Evolutionary conservation across 2,113 vertebrate species (phyloP), one percentile per base, ranked within the genome.

Genomic region (Turdus rufiventris): DNA sequence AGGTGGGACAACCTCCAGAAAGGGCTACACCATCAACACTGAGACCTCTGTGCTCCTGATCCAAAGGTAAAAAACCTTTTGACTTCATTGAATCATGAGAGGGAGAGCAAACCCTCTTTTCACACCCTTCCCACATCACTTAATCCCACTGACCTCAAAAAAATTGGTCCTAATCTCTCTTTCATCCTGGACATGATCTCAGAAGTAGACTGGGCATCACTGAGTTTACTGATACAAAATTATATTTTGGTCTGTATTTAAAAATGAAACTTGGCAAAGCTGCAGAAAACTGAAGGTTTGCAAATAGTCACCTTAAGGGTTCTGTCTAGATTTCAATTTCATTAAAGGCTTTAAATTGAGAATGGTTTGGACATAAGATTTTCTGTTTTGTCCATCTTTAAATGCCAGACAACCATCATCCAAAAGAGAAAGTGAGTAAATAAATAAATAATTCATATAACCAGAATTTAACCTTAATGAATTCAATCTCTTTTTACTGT

Each of bases 391-490:
- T 58, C 56, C 51, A 14, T 71, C 40, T 18, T 10, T 25, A 84
- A 83, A 67, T 47, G 9, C 19, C 53, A 86, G 42, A 53, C 18
- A 63, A 15, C 10, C 57, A 62, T 20, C 16, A 48, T 4, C 18
- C 18, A 50, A 40, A 72, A 75, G 26, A 61, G 12, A 40, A n/a
- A 53, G 14, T 47, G 71, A 70, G 71, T 43, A 84, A 84, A 61
- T 88, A 91, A 89, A 61, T 88, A 92, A 91, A 73, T 78, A 87
- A 77, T 6, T n/a, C 18, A 33, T 61, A 66, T 7, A 80, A 83
- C 33, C 40, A 86, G 78, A 83, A 88, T 67, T 79, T 74, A 85
- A 40, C 75, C 75, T 66, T 93, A 94, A 97, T 73, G 36, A 96
- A 91, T 93, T 93, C 91, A 67, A 56, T 62, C n/a, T 28, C 68